Percentiles rank a stretch among this genome's conserved stretches.
phyloP scores from a whole-genome alignment of 2,888 invertebrate genomes.

The Celastrina argiolus region DNA sequence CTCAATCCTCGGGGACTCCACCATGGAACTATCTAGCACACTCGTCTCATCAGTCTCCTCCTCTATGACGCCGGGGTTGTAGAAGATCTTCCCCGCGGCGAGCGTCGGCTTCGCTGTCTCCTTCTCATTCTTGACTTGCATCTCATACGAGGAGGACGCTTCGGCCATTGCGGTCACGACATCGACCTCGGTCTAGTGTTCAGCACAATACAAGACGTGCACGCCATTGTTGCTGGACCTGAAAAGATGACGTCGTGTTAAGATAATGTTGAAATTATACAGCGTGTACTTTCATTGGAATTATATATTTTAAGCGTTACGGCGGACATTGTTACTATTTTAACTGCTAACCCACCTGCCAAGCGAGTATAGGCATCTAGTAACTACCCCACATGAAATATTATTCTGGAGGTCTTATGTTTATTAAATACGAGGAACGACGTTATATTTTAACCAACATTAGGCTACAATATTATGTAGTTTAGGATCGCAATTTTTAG shows the following conservation, averaged over 20 bases:
- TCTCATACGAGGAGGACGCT: constrained; percentile 56
- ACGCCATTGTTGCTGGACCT: background rate
- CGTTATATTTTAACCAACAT: no score
- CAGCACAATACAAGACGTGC: background rate
- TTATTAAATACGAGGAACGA: no score
- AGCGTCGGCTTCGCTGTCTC: constrained; percentile 45
- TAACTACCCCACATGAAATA: no score
- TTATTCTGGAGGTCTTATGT: no score
- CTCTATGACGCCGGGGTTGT: constrained; percentile 65
- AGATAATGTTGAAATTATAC: background rate
- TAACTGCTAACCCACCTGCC: no score
- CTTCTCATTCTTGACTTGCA: constrained; percentile 55
- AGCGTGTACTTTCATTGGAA: no score
- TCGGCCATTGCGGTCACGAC: constrained; percentile 50
- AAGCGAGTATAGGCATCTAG: no score
- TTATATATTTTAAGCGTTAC: no score
- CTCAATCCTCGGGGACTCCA: constrained; percentile 64
- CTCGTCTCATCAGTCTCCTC: constrained; percentile 73
- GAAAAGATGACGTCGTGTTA: constrained; percentile 12
- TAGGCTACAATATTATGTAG: no score
- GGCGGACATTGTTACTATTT: no score
- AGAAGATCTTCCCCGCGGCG: constrained; percentile 68
- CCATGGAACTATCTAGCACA: constrained; percentile 63
- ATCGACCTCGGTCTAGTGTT: constrained; percentile 33
- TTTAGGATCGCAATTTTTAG: no score